Evolutionary conservation across 2,113 vertebrate genomes (phyloP).

Genomic region (Melanocharis versteri): DNA sequence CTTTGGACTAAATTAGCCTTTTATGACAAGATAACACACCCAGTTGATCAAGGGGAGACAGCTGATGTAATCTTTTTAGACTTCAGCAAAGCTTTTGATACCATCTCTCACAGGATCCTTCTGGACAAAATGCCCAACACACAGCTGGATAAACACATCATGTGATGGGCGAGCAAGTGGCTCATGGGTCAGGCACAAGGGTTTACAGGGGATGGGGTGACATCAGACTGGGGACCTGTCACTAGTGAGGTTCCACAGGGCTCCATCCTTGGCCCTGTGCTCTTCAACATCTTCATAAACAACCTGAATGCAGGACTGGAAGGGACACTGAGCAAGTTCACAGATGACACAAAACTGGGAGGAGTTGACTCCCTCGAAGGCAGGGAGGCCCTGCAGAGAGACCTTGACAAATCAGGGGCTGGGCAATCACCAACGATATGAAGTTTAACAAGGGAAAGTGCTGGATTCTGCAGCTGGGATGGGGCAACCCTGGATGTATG

Average conservation of each 20-base stretch:
- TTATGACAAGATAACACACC: not conserved
- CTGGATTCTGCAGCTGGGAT: rapidly evolving
- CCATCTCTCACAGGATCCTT: not conserved
- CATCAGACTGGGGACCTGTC: not conserved
- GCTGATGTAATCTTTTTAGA: not conserved
- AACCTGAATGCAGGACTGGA: not conserved
- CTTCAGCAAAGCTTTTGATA: not conserved
- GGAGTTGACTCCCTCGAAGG: not conserved
- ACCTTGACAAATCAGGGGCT: too few relatives aligned
- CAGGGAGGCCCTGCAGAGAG: not conserved
- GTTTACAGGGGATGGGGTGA: too few relatives aligned
- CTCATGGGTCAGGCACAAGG: not conserved
- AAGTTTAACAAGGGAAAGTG: not conserved
- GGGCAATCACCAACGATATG: not conserved
- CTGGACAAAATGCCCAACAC: not conserved
- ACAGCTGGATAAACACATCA: not conserved
- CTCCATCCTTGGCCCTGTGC: rapidly evolving
- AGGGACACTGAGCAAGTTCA: too few relatives aligned
- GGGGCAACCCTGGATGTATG: not conserved
- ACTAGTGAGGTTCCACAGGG: not conserved
- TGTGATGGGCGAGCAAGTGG: rapidly evolving
- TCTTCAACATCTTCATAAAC: not conserved
- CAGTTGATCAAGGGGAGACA: not conserved
- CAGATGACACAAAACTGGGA: not conserved
- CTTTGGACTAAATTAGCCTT: not conserved